Conservation (phyloP, 2,797 vertebrate species). For the Melanotaenia nigrans region DNA sequence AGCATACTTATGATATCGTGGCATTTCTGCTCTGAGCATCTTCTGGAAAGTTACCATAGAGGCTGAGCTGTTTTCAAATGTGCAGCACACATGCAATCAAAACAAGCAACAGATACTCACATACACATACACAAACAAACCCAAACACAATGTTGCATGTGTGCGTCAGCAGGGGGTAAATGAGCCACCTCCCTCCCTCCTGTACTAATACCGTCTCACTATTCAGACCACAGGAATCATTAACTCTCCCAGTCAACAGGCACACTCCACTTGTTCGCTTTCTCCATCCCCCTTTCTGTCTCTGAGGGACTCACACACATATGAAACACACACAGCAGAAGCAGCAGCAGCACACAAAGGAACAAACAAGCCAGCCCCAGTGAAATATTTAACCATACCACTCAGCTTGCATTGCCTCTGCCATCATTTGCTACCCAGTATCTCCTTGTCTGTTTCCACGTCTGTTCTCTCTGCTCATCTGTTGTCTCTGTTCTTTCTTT, state of each 20-base stretch:
- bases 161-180: constrained; percentile 65
- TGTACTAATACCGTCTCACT: constrained; percentile 57
- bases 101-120: constrained; percentile 9
- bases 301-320: constrained; percentile 44
- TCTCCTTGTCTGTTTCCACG: constrained; percentile 62
- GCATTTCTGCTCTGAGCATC: constrained; percentile 25
- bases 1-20: not conserved
- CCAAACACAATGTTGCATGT: constrained; percentile 43
- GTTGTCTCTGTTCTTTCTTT: constrained; percentile 70
- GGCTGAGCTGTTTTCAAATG: constrained; percentile 24
- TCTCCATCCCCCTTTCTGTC: constrained; percentile 56
- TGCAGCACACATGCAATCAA: constrained; percentile 31
- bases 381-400: constrained; percentile 74
- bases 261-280: constrained; percentile 68
- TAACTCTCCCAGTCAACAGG: constrained; percentile 75
- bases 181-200: constrained; percentile 41
- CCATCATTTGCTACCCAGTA: constrained; percentile 67
- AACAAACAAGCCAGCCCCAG: constrained; percentile 66
- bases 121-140: constrained; percentile 14
- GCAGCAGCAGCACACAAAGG: constrained; percentile 52
- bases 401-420: constrained; percentile 55
- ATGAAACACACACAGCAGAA: constrained; percentile 29
- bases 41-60: constrained; percentile 32
- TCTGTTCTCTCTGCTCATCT: constrained; percentile 74
- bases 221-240: constrained; percentile 77